Percentiles rank a stretch among this genome's conserved stretches.
Conservation (phyloP, 2,888 invertebrate species). For the Trisateles emortualis region DNA sequence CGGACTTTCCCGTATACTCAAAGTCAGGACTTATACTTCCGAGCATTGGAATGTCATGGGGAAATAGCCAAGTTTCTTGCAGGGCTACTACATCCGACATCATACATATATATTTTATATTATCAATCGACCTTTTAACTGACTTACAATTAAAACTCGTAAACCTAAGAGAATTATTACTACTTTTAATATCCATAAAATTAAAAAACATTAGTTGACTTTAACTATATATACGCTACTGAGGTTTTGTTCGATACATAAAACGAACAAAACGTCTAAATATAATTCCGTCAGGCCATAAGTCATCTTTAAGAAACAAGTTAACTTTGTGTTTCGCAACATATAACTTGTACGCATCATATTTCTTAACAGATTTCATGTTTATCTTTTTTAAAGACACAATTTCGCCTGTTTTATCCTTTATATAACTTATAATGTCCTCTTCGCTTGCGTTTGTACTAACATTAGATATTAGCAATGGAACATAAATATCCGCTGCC, state of each 20-base stretch:
- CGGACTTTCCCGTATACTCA: conserved; percentile 6
- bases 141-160: conserved; percentile 5
- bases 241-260: conserved; percentile 1
- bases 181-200: background rate
- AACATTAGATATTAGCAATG: conserved; percentile 5
- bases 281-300: conserved; percentile 9
- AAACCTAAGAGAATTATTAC: background rate
- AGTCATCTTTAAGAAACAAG: conserved; percentile 5
- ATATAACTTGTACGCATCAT: conserved; percentile 7
- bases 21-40: background rate
- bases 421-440: conserved; percentile 15
- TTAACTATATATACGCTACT: background rate
- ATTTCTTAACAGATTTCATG: background rate
- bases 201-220: background rate
- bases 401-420: conserved; percentile 10
- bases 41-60: conserved; percentile 6
- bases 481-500: conserved; percentile 4
- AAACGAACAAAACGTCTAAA: conserved; percentile 12
- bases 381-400: conserved; percentile 5
- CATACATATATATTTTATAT: background rate
- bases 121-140: background rate
- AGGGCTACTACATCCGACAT: background rate
- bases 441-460: conserved; percentile 2
- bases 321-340: conserved; percentile 3
- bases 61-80: conserved; percentile 7